Conservation (phyloP, 1,140 invertebrate genomes). For the Macrobrachium nipponense region DNA sequence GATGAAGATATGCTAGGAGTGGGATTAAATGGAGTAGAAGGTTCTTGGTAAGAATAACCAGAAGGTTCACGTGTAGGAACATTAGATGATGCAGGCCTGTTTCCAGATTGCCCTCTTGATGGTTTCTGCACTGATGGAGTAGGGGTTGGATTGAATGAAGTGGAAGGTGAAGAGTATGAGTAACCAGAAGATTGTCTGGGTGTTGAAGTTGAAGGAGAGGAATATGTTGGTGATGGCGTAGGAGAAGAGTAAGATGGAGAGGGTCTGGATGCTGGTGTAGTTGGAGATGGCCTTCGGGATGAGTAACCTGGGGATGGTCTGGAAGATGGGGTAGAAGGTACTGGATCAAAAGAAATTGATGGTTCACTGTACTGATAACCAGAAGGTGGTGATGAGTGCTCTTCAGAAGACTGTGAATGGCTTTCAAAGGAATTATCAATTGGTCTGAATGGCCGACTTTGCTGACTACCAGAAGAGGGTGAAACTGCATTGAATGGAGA, state of each 20-base stretch:
- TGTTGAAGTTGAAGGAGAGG: slow-evolving; percentile 8
- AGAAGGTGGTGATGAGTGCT: neutral
- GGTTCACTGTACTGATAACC: slow-evolving; percentile 17
- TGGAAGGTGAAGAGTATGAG: slow-evolving; percentile 19
- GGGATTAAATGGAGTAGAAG: slow-evolving; percentile 24
- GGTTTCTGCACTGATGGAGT: neutral
- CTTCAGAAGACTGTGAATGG: too few relatives aligned
- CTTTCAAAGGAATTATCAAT: too few relatives aligned
- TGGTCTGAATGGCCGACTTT: too few relatives aligned
- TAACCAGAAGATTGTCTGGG: slow-evolving; percentile 27
- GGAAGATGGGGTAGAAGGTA: neutral
- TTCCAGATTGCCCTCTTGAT: too few relatives aligned
- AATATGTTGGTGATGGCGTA: slow-evolving; percentile 13
- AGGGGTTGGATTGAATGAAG: neutral
- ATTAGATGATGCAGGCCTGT: too few relatives aligned
- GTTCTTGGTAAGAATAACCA: slow-evolving; percentile 1
- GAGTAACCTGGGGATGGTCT: neutral
- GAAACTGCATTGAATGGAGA: neutral
- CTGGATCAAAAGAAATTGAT: neutral
- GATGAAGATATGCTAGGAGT: neutral
- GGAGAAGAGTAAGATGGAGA: slow-evolving; percentile 30
- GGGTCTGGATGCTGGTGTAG: neutral
- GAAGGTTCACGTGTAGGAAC: neutral
- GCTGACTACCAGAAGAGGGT: too few relatives aligned
- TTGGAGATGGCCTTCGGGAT: neutral